Conservation (phyloP, 23 tunicate species). For the Halocynthia aurantium region DNA sequence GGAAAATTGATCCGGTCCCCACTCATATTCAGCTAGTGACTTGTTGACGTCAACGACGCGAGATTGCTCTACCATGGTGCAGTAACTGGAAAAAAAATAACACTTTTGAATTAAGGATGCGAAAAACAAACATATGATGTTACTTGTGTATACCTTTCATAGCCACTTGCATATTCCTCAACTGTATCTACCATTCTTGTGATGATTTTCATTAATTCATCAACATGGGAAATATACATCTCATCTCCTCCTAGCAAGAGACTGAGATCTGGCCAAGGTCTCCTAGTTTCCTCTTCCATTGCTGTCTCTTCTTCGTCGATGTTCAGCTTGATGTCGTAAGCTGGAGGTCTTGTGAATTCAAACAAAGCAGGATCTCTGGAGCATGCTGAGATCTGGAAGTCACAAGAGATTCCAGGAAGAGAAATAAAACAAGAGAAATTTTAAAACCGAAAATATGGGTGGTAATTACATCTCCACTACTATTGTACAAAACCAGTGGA, state of each 20-base stretch:
- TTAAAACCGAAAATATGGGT: too few species aligned
- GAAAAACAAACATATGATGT: too few species aligned
- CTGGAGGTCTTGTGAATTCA: constrained; percentile 73
- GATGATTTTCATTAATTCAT: neutral
- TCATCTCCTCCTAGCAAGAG: constrained; percentile 19
- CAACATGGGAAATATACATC: constrained; percentile 12
- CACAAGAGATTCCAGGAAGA: neutral
- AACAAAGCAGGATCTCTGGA: constrained; percentile 13
- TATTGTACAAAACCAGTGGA: too few species aligned
- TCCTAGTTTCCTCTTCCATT: constrained; percentile 35
- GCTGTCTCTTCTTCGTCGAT: constrained; percentile 33
- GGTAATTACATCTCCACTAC: too few species aligned
- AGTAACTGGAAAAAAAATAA: constrained; percentile 38
- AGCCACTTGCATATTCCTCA: constrained; percentile 38
- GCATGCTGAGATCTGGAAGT: constrained; percentile 9
- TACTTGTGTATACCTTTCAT: constrained; percentile 24
- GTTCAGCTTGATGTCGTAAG: constrained; percentile 63
- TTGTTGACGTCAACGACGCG: constrained; percentile 67
- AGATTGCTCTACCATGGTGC: constrained; percentile 71
- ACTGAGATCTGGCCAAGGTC: constrained; percentile 28
- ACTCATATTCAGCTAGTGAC: constrained; percentile 56
- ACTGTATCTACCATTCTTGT: constrained; percentile 5
- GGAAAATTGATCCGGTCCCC: constrained; percentile 91
- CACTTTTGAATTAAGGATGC: neutral
- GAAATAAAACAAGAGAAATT: too few species aligned